Base-by-base conservation (phyloP, 1,140 invertebrate species). In the Meloidogyne floridensis region DNA sequence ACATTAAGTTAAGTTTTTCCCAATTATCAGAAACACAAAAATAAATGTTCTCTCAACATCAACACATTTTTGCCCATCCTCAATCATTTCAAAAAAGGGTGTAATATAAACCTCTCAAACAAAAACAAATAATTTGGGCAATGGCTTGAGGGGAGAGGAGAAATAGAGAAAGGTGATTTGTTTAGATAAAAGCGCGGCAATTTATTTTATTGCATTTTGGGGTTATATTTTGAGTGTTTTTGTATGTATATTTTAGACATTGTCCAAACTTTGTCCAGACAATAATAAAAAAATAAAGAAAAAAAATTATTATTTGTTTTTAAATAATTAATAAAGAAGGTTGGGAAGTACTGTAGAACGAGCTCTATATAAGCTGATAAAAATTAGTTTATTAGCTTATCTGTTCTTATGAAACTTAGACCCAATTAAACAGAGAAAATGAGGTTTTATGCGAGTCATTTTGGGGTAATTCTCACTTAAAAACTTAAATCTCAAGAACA, bases 151-250 rank as follows among this genome's bases (percentile, higher is more conserved):
- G 59, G 59, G n/a, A 65, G 59, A n/a, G 15, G n/a, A n/a, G 5
- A 59, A 59, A 32, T 32, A 32, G 32, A 65, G 3, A 65, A 65
- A 65, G 3, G 3, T 65, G 59, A 65, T n/a, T 5, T n/a, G 2
- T 65, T 65, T 65, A n/a, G 59, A 65, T 65, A 65, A 65, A 65
- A 65, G 59, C 15, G 59, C 59, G 59, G 59, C 59, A 65, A 65
- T 65, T 65, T 65, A 32, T 65, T n/a, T 65, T 65, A 65, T n/a
- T n/a, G n/a, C n/a, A 65, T n/a, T 65, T 59, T 65, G n/a, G 59
- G 59, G 59, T 3, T 7, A 6, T n/a, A 18, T 65, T 65, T 65
- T 18, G 6, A 65, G 59, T 65, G 59, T 65, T 65, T 65, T 65
- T 65, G 59, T 65, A 65, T 54, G 10, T 18, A 47, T 65, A n/a